Percentiles rank a stretch among this genome's conserved stretches.
These are phyloP conservation scores for Pedetes capensis DNA, from an alignment of 2,113 vertebrate species.

Conservation along the genomic window DNA sequence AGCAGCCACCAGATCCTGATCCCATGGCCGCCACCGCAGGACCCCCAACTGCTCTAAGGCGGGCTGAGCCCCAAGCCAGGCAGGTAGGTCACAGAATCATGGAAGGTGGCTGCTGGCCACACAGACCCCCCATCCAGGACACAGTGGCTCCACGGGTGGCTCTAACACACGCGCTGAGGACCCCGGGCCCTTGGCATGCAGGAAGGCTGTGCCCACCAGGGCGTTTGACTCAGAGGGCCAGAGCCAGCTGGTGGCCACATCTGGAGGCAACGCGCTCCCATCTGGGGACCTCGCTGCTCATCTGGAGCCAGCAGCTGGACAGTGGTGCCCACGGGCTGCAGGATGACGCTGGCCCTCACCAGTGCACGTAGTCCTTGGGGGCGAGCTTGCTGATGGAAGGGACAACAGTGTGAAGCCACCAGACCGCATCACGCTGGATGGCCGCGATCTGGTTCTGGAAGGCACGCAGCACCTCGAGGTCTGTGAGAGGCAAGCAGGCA, in stretches of 20 bases:
- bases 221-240: neutral
- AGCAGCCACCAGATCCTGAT: too few relatives aligned
- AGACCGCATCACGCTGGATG: slow-evolving; percentile 96
- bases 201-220: neutral
- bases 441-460: slow-evolving; percentile 98
- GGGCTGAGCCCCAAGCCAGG: too few relatives aligned
- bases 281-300: fast-evolving
- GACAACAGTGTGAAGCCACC: slow-evolving; percentile 98
- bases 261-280: neutral
- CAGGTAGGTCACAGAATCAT: too few relatives aligned
- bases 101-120: too few relatives aligned
- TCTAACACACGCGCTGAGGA: neutral
- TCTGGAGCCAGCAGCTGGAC: neutral
- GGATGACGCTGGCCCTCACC: slow-evolving; percentile 80
- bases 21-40: too few relatives aligned
- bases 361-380: slow-evolving; percentile 97
- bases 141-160: neutral
- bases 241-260: fast-evolving
- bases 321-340: fast-evolving
- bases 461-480: slow-evolving; percentile 92
- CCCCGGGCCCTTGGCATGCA: fast-evolving
- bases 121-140: neutral
- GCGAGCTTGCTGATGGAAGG: slow-evolving; percentile 96
- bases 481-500: slow-evolving; percentile 80
- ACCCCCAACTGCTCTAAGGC: too few relatives aligned